Evolutionary conservation across 2,888 invertebrate species (phyloP), one percentile per base, ranked within the genome.

Genomic region (Tholera decimalis): DNA sequence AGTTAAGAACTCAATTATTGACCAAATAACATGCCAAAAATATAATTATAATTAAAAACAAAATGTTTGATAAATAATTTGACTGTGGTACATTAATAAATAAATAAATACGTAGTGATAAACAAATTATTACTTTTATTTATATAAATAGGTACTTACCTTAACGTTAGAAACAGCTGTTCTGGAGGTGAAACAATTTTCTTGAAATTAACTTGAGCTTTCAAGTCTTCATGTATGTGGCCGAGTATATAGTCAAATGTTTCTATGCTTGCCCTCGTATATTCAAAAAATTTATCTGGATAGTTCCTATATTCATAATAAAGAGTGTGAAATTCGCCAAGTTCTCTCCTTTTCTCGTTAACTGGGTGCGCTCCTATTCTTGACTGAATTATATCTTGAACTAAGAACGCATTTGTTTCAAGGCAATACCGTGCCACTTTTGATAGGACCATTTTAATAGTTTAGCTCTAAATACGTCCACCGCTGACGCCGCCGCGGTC

Each of bases 261-360:
- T 66, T 63, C 63, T 63, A 61, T 53, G 62, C 62, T 68, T 63
- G 67, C 28, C 53, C 63, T 67, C 63, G 64, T 68, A 60, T 73
- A 73, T 63, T 70, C 41, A 63, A 73, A 73, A 73, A 66, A 70
- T 3, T 0, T 15, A 13, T 33, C 55, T 0, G 41, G 6, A 20
- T 41, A 54, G 54, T 35, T 50, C n/a, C 22, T 35, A 50, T 35
- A 35, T 24, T 35, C 50, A 35, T 35, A 6, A n/a, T 41, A 44
- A 56, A 66, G 66, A 55, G 60, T 70, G 47, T 67, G 57, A 67
- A 74, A 74, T 70, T 70, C 67, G 66, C 63, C 70, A 73, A 70
- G n/a, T n/a, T n/a, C n/a, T n/a, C n/a, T n/a, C n/a, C n/a, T n/a
- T n/a, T n/a, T n/a, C n/a, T n/a, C n/a, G n/a, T n/a, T n/a, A n/a